phyloP scores from a whole-genome alignment of 2,888 invertebrate species.

The Loripinus fragilis region DNA sequence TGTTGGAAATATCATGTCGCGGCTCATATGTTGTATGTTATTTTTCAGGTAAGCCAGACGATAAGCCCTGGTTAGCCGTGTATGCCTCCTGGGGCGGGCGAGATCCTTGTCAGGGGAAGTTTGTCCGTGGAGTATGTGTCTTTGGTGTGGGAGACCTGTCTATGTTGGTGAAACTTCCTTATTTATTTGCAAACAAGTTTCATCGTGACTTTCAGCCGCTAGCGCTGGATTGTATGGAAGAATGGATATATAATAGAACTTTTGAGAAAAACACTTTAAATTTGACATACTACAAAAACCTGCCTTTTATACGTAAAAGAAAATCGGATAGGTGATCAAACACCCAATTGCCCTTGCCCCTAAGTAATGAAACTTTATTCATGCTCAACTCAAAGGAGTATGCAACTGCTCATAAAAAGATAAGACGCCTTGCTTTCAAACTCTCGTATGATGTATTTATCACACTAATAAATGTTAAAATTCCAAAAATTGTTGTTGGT shows the following conservation, averaged over 20 bases:
- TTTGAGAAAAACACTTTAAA: conserved; percentile 21
- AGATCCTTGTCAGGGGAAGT: conserved; percentile 71
- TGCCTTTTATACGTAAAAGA: conserved; percentile 52
- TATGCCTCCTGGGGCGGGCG: conserved; percentile 76
- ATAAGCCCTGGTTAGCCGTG: conserved; percentile 74
- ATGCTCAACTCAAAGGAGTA: no score
- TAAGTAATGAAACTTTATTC: no score
- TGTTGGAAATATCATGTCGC: no score
- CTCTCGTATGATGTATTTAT: no score
- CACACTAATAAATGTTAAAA: no score
- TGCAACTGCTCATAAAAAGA: no score
- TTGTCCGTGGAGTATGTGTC: conserved; percentile 77
- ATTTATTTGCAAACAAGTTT: conserved; percentile 81
- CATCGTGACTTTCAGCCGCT: conserved; percentile 73
- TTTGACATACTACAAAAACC: conserved; percentile 47
- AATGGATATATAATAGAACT: conserved; percentile 73
- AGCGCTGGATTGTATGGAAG: conserved; percentile 78
- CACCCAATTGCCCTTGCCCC: no score
- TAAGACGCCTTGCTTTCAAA: no score
- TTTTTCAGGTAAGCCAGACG: conserved; percentile 62
- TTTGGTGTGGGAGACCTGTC: conserved; percentile 76
- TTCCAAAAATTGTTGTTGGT: no score
- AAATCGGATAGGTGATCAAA: not conserved
- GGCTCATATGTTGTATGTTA: not conserved
- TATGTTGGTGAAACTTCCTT: conserved; percentile 64